Evolutionary conservation across 2,797 vertebrate species (phyloP), one percentile per base, ranked within the genome.

Genomic region (Esox lucius): DNA sequence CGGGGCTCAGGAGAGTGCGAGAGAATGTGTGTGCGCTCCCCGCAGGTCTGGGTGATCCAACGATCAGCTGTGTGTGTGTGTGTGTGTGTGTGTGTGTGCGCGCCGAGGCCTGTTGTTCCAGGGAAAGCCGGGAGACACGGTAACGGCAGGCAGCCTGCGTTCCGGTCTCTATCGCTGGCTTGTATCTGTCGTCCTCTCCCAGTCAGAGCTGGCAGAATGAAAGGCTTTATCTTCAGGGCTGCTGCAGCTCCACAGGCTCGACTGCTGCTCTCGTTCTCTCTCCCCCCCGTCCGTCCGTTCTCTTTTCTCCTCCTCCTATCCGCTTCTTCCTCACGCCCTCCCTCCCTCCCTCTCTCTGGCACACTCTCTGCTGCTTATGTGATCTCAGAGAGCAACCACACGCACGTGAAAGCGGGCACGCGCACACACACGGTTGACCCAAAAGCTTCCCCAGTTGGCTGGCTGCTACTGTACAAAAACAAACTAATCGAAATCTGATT

Each of bases 401-500:
- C 42, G 6, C 42, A 46, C 8, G 7, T n/a, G 19, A 56, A 56
- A 4, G 3, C 33, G n/a, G 76, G 19, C 62, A 76, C 19, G 74
- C 28, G n/a, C 61, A 77, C 78, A 84, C 83, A 82, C 93, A 93
- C 93, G 94, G 94, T 95, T 96, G 42, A 46, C 95, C 95, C 95
- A 95, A 95, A 95, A 95, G 93, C 94, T 93, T 93, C 82, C 86
- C 87, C 94, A 93, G 95, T 91, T 93, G 90, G 78, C 80, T 81
- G 75, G 61, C 81, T 62, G 71, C 77, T 73, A 56, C 49, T 46
- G 42, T 8, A n/a, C 42, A 46, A 46, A 46, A 4, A 46, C n/a
- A 7, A 46, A 7, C 42, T 71, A 72, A 84, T 78, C 46, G 0
- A 64, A 81, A 84, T 73, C 53, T 75, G 67, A 74, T 78, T 61